Percentiles rank a stretch among this genome's conserved stretches.
phyloP scores from a whole-genome alignment of 2,888 invertebrate genomes.

The Pocota personata region DNA sequence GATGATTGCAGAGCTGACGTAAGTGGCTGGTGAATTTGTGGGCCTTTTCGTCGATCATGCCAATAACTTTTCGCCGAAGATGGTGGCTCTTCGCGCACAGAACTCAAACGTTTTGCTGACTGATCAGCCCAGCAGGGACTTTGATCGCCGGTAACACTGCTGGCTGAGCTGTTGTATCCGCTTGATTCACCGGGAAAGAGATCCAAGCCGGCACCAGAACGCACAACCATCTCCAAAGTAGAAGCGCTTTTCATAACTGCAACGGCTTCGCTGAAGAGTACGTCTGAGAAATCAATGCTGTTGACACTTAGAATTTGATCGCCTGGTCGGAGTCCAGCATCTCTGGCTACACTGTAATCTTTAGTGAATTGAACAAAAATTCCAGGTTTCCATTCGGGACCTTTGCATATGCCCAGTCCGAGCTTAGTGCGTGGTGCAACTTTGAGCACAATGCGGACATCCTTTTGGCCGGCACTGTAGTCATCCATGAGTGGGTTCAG shows the following conservation, averaged over 20 bases:
- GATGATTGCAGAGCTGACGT: constrained; percentile 65
- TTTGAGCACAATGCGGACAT: constrained; percentile 89
- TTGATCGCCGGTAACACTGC: constrained; percentile 90
- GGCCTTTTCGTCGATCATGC: constrained; percentile 51
- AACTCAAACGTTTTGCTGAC: constrained; percentile 86
- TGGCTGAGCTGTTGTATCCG: constrained; percentile 93
- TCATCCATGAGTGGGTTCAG: constrained; percentile 74
- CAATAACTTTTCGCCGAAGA: constrained; percentile 47
- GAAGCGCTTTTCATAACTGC: constrained; percentile 91
- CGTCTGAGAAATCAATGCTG: constrained; percentile 89
- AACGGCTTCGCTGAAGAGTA: constrained; percentile 92
- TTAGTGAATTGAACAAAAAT: constrained; percentile 95
- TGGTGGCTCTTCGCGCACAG: constrained; percentile 87
- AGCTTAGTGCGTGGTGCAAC: constrained; percentile 92
- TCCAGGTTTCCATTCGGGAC: constrained; percentile 93
- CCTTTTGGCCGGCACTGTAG: constrained; percentile 84
- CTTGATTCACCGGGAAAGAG: constrained; percentile 92
- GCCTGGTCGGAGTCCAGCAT: constrained; percentile 93
- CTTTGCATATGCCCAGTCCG: constrained; percentile 94
- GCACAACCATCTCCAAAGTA: constrained; percentile 89
- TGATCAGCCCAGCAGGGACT: constrained; percentile 87
- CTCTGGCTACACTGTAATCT: constrained; percentile 93
- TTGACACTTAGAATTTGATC: constrained; percentile 96
- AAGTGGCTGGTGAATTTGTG: constrained; percentile 17
- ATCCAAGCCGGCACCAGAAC: constrained; percentile 91